Evolutionary conservation across 2,797 vertebrate species (phyloP), one percentile per base, ranked within the genome.

Genomic region (Spinibarbus caldwelli): DNA sequence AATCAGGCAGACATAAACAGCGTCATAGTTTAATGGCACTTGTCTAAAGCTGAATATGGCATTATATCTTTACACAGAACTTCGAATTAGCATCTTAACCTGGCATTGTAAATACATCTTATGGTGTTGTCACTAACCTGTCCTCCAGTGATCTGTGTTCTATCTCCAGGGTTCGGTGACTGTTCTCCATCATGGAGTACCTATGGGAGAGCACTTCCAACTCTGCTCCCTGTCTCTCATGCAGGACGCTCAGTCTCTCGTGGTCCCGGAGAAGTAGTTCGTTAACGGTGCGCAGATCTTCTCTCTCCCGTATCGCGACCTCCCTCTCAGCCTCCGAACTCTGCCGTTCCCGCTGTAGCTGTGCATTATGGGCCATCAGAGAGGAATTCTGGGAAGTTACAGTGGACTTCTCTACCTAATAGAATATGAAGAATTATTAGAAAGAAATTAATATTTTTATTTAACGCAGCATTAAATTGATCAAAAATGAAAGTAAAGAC

Each of bases 321-420:
- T 99, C 98, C 0, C 95, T 96, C 90, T 99, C 98, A 26, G 91
- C 96, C 93, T 99, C 98, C 83, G 96, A 94, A 23, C 95, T 92
- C 81, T 96, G 97, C 90, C 98, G 97, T 91, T 98, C 97, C 88
- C 95, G 97, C 92, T 97, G 94, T 86, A 99, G 95, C 88, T 98
- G 97, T n/a, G 97, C 96, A 1, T 98, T 98, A 93, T 99, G 98
- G 75, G 97, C 96, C 96, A 97, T 97, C 80, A 99, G 95, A 21
- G 97, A 96, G 0, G 96, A 96, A 75, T 97, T 96, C 91, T 97
- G 97, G 0, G 98, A 99, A 91, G 95, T 97, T 88, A 98, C 94
- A 3, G 97, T 97, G 26, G 98, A 99, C 89, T 97, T 98, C 91
- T 99, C 97, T 83, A 99, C 98, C 98, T 99, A 21, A 41, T 31